A percentile compares a stretch with the other conserved stretches of the same genome.
These are phyloP conservation scores for Prionace glauca DNA, from an alignment of 2,797 vertebrate species.

Conservation along the genomic window DNA sequence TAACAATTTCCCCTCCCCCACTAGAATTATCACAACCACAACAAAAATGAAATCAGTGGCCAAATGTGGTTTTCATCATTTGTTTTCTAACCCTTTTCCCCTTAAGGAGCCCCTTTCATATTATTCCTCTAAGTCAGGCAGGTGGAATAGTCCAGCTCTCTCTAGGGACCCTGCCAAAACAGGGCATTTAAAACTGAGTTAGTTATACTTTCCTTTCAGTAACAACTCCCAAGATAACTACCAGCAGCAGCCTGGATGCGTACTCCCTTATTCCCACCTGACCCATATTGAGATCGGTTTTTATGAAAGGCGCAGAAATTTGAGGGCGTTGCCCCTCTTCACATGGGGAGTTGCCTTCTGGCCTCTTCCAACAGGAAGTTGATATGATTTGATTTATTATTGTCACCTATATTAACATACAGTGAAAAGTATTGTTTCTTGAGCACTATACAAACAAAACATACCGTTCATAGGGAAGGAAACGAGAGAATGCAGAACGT, in stretches of 20 bases:
- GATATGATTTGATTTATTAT: too few relatives aligned
- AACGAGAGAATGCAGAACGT: too few relatives aligned
- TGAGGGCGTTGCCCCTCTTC: background rate
- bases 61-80: background rate
- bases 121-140: background rate
- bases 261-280: background rate
- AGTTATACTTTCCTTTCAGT: background rate
- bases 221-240: too few relatives aligned
- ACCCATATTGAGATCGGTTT: background rate
- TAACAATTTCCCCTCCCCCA: too few relatives aligned
- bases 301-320: background rate
- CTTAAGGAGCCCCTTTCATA: background rate
- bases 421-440: too few relatives aligned
- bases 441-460: too few relatives aligned
- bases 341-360: background rate
- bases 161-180: background rate
- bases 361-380: background rate
- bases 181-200: background rate
- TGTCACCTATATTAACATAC: too few relatives aligned
- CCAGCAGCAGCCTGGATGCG: background rate
- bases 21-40: background rate
- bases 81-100: background rate
- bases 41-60: background rate
- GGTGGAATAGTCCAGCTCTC: background rate
- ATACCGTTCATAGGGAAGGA: too few relatives aligned